Evolutionary conservation across 2,797 vertebrate genomes (phyloP).

Genomic region (Tympanoctomys barrerae): DNA sequence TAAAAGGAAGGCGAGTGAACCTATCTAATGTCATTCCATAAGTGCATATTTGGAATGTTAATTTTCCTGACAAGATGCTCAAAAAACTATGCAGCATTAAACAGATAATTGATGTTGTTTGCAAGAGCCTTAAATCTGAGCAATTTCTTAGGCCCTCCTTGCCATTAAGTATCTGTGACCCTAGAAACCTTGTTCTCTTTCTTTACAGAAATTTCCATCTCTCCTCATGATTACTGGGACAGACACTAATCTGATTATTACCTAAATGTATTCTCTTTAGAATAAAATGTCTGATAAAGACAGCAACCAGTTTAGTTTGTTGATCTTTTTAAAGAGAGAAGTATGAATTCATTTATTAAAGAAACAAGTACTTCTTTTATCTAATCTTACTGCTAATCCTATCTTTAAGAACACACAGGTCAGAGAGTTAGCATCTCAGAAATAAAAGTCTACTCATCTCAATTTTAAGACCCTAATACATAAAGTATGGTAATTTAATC

Average conservation of each 20-base stretch:
- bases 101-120: neutral
- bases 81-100: neutral
- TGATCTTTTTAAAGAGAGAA: neutral
- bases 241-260: neutral
- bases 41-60: neutral
- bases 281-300: neutral
- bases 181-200: neutral
- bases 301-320: neutral
- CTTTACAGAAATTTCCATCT: neutral
- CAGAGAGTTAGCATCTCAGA: neutral
- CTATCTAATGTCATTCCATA: neutral
- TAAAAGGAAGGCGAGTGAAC: neutral
- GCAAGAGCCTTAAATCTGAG: slow-evolving; percentile 50
- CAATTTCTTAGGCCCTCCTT: neutral
- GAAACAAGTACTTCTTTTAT: neutral
- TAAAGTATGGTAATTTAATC: slow-evolving; percentile 72
- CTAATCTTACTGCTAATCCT: neutral
- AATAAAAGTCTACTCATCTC: slow-evolving; percentile 39
- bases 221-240: too few relatives aligned
- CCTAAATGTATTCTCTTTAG: neutral
- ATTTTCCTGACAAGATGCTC: neutral
- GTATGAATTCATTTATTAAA: neutral
- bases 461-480: slow-evolving; percentile 69
- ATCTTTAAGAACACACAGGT: neutral
- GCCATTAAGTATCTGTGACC: neutral